These are phyloP conservation scores for Malurus elegans DNA, from an alignment of 2,113 vertebrate species.

Conservation along the genomic window DNA sequence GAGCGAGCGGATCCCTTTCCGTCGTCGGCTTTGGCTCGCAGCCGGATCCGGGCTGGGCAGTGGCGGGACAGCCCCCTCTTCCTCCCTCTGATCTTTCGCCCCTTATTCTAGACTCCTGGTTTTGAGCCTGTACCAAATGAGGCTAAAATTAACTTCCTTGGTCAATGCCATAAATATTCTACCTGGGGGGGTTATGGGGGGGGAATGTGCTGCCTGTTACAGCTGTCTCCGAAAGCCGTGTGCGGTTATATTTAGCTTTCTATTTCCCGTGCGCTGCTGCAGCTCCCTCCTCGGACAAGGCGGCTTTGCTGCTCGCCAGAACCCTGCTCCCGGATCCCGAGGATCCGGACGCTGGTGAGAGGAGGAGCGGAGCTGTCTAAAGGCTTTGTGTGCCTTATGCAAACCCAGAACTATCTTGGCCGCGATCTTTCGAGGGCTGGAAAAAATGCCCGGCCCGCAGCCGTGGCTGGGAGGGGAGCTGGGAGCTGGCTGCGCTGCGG, in stretches of 20 bases:
- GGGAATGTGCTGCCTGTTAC: not conserved
- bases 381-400: not conserved
- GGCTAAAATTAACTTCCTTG: conserved; percentile 22
- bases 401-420: not conserved
- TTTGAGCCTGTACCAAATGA: not conserved
- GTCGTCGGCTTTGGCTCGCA: not conserved
- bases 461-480: not conserved
- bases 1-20: not conserved
- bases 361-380: not conserved
- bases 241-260: conserved; percentile 26
- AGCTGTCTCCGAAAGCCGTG: not conserved
- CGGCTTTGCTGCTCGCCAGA: not conserved
- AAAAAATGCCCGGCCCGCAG: not conserved
- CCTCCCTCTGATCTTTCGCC: not conserved
- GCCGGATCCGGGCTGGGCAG: not conserved
- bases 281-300: not conserved
- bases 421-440: not conserved
- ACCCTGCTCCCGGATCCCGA: not conserved
- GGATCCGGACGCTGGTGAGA: not conserved
- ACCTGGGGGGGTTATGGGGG: not conserved
- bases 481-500: not conserved
- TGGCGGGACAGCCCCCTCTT: not conserved
- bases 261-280: not conserved
- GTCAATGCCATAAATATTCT: not conserved
- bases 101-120: not conserved